Evolutionary conservation across 2,797 vertebrate species (phyloP).

Genomic region (Lophotriccus pileatus): DNA sequence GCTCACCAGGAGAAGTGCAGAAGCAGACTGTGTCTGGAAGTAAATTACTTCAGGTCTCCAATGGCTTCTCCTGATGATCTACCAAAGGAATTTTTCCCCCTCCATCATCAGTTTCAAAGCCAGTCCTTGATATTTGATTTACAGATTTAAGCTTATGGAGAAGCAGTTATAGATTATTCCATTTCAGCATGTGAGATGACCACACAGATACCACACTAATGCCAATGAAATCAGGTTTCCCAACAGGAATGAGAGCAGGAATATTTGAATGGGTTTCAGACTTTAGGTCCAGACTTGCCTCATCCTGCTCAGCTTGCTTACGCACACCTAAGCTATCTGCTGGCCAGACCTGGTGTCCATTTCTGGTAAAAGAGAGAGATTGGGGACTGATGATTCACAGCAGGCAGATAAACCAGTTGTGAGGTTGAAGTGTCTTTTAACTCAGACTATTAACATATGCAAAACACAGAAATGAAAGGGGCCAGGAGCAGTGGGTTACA

Average conservation of each 20-base stretch:
- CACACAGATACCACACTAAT: not conserved
- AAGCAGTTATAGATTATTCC: not conserved
- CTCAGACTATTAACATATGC: not conserved
- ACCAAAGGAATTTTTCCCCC: not conserved
- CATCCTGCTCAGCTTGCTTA: not conserved
- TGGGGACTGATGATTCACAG: slow-evolving; percentile 2
- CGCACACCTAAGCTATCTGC: not conserved
- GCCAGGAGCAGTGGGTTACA: not conserved
- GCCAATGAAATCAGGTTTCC: not conserved
- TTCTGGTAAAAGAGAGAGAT: not conserved
- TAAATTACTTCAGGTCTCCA: not conserved
- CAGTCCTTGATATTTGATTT: not conserved
- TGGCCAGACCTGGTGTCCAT: not conserved
- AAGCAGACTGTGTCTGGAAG: not conserved
- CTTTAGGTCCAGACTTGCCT: not conserved
- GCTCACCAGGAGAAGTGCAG: not conserved
- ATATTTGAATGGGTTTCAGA: not conserved
- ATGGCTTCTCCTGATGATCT: not conserved
- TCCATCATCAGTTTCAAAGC: not conserved
- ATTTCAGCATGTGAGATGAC: not conserved
- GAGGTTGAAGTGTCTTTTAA: not conserved
- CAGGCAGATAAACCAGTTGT: not conserved
- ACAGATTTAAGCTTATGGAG: not conserved
- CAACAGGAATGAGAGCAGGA: not conserved
- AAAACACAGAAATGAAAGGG: not conserved